Percentiles rank a stretch among this genome's conserved stretches.
phyloP scores from a whole-genome alignment of 2,113 vertebrate species.

The Pogonocichla stellata region DNA sequence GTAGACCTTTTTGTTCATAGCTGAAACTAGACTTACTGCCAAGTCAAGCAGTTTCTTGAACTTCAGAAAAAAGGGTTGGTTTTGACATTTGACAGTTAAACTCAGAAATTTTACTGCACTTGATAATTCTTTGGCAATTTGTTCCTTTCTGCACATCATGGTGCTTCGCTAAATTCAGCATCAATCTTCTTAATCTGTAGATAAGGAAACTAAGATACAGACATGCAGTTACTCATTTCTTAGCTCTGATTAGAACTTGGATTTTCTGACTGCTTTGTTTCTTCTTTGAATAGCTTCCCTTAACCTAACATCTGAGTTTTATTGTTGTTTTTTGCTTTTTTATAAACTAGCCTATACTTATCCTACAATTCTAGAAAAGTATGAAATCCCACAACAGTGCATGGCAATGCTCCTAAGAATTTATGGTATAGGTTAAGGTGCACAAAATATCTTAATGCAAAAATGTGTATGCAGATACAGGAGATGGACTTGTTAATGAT shows the following conservation, averaged over 20 bases:
- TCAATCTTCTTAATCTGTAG: not conserved
- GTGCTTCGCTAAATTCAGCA: not conserved
- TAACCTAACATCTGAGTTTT: not conserved
- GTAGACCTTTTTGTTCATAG: not conserved
- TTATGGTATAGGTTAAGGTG: not conserved
- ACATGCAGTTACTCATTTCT: not conserved
- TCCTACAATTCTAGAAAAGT: not conserved
- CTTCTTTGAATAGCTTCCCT: not conserved
- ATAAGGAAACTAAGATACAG: not conserved
- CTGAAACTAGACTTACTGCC: not conserved
- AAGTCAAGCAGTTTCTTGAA: constrained; percentile 5
- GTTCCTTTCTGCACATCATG: not conserved
- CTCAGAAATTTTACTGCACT: not conserved
- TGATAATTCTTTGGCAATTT: not conserved
- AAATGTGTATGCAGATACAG: not conserved
- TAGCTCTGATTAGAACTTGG: not conserved
- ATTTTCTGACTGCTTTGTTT: not conserved
- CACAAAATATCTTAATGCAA: not conserved
- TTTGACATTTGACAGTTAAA: not conserved
- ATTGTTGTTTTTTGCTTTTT: not conserved
- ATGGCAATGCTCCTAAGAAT: not conserved
- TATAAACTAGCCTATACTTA: not conserved
- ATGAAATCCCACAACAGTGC: not conserved
- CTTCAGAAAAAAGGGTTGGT: not conserved
- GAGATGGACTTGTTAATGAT: not conserved